Evolutionary conservation across 1,140 invertebrate genomes (phyloP).

Genomic region (Goniozus legneri): DNA sequence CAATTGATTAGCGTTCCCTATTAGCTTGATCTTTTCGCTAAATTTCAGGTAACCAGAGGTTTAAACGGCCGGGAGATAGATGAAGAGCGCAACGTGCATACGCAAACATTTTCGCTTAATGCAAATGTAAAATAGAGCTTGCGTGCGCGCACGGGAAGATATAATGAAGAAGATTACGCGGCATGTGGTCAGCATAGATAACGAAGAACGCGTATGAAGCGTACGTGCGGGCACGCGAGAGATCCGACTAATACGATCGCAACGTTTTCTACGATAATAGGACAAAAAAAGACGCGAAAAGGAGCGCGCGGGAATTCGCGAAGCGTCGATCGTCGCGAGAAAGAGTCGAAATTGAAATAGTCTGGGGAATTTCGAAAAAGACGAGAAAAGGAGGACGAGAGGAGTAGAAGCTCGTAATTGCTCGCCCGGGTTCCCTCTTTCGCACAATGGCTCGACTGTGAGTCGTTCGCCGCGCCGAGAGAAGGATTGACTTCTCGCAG

Average conservation of each 20-base stretch:
- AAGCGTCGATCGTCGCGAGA: too few species aligned
- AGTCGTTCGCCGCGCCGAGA: conserved; percentile 13
- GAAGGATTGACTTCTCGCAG: conserved; percentile 25
- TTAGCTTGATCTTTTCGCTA: too few species aligned
- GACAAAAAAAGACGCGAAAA: background rate
- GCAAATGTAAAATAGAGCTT: conserved; percentile 47
- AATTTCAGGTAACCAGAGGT: too few species aligned
- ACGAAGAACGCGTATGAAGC: conserved; percentile 31
- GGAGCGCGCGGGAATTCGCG: background rate
- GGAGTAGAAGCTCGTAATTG: background rate
- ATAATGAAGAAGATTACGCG: conserved; percentile 51
- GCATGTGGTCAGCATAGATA: conserved; percentile 50
- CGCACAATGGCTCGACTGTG: conserved; percentile 20
- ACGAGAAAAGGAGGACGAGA: background rate
- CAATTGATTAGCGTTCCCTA: too few species aligned
- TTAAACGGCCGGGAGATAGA: too few species aligned
- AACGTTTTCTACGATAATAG: too few species aligned
- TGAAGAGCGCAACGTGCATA: conserved; percentile 19
- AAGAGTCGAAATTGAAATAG: too few species aligned
- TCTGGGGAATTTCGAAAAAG: too few species aligned
- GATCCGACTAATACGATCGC: too few species aligned
- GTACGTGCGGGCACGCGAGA: conserved; percentile 17
- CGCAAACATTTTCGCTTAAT: conserved; percentile 49
- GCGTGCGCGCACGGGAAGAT: conserved; percentile 34
- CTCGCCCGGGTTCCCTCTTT: too few species aligned